Percentiles rank a stretch among this genome's conserved stretches.
These are phyloP conservation scores for Eumaeus atala DNA, from an alignment of 1,140 invertebrate species.

Conservation along the genomic window DNA sequence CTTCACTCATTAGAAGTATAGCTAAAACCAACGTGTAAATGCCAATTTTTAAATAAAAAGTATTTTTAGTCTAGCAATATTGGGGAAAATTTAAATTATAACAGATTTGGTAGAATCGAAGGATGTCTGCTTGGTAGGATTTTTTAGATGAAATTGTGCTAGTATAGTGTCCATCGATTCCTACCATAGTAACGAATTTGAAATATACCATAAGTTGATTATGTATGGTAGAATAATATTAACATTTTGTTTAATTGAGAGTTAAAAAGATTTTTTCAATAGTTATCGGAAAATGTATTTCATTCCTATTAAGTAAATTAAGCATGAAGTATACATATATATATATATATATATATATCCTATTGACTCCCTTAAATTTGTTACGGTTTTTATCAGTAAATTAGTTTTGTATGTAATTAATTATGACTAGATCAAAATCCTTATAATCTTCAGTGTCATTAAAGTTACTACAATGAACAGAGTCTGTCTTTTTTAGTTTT, in stretches of 20 bases:
- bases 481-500: background rate
- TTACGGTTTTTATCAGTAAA: conserved; percentile 24
- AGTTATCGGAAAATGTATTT: conserved; percentile 13
- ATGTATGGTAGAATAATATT: conserved; percentile 18
- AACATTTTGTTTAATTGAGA: conserved; percentile 15
- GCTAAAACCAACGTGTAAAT: conserved; percentile 24
- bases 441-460: conserved; percentile 11
- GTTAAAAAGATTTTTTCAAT: conserved; percentile 13
- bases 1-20: conserved; percentile 32
- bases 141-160: conserved; percentile 29
- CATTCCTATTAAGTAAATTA: conserved; percentile 18
- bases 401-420: conserved; percentile 24
- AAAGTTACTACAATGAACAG: background rate
- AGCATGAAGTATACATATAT: conserved; percentile 37
- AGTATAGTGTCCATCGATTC: conserved; percentile 20
- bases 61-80: conserved; percentile 28
- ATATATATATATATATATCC: too few relatives aligned
- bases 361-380: conserved; percentile 25
- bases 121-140: conserved; percentile 31
- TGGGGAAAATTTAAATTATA: conserved; percentile 25
- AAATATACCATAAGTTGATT: conserved; percentile 17
- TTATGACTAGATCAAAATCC: conserved; percentile 13
- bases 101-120: conserved; percentile 24
- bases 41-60: conserved; percentile 20
- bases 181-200: conserved; percentile 17